Conservation (phyloP, 2,888 invertebrate species). For the Eupithecia dodoneata region DNA sequence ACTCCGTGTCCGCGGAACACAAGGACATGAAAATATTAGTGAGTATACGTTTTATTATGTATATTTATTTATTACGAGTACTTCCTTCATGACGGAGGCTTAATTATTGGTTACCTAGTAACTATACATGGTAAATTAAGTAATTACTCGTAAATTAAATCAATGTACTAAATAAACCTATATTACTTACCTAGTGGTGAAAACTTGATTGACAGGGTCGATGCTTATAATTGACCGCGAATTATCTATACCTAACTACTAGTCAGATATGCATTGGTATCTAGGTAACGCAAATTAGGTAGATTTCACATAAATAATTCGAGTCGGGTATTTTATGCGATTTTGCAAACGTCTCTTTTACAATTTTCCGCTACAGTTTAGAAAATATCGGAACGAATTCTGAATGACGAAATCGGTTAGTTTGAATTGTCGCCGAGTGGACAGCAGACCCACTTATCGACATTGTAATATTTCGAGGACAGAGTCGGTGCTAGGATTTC, state of each 20-base stretch:
- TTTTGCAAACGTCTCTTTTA: slow-evolving; percentile 42
- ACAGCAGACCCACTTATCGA: slow-evolving; percentile 54
- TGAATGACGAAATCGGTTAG: slow-evolving; percentile 71
- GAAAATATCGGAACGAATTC: slow-evolving; percentile 79
- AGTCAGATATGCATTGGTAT: slow-evolving; percentile 10
- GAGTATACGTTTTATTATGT: slow-evolving; percentile 74
- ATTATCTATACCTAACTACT: not conserved
- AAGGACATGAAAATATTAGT: slow-evolving; percentile 84
- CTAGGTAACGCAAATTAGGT: not conserved
- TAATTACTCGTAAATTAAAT: slow-evolving; percentile 11
- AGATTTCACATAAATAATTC: slow-evolving; percentile 47
- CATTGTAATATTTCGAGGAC: slow-evolving; percentile 60
- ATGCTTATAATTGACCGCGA: not conserved
- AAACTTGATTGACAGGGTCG: slow-evolving; percentile 13
- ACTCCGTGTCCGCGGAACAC: slow-evolving; percentile 79
- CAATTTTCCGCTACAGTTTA: slow-evolving; percentile 65
- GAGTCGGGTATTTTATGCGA: slow-evolving; percentile 40
- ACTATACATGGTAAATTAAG: not conserved
- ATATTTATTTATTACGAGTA: slow-evolving; percentile 59
- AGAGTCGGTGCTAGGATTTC: not conserved
- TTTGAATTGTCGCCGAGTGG: slow-evolving; percentile 65
- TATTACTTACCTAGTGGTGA: slow-evolving; percentile 17
- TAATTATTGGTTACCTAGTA: not conserved
- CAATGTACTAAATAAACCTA: slow-evolving; percentile 6
- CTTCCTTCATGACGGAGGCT: not conserved